Base-by-base conservation (phyloP, 2,888 invertebrate species). In the Priocnemis perturbator region DNA sequence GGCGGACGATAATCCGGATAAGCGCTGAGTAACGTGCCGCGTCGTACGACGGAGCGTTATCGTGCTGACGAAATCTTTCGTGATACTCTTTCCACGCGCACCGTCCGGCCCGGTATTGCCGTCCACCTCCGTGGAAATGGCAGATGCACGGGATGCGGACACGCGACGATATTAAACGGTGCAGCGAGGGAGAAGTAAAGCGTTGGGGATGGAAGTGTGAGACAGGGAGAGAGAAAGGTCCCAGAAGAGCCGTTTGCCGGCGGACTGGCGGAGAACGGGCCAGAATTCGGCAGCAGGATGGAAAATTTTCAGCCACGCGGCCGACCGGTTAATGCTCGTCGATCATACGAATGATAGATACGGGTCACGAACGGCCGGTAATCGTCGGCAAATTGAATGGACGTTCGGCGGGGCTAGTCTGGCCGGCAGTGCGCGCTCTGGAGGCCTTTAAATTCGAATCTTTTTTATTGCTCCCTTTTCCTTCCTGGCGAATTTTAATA, bases 401-500 rank as follows among this genome's bases (percentile, higher is more conserved):
- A 64, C 60, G 57, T 26, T 26, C 44, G 52, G 26, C 55, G 30
- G 50, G 37, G 37, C 37, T 37, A 37, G 37, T 37, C 37, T 37
- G 37, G 37, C 37, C 11, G 23, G 37, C 37, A 45, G 52, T 47
- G 64, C 61, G 53, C 68, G 65, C 60, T 44, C 53, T 50, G 48
- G 65, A 56, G 53, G 64, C 67, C 68, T 78, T 80, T 71, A 72
- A 76, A 78, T 72, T 74, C 67, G 58, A 59, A 59, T 67, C 64
- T 71, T 72, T 75, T 73, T 76, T 75, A 68, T 56, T 67, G 20
- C 14, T 20, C 58, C 23, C 21, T 44, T 26, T 20, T 30, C 47
- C 45, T 53, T 21, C 60, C 56, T 37, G 69, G 69, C 69, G 71
- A 75, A 79, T 81, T 77, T 81, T 73, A 80, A 81, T 81, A 73